Percentiles rank a stretch among this genome's conserved stretches.
phyloP scores from a whole-genome alignment of 2,888 invertebrate species.

The Conistra vaccinii region DNA sequence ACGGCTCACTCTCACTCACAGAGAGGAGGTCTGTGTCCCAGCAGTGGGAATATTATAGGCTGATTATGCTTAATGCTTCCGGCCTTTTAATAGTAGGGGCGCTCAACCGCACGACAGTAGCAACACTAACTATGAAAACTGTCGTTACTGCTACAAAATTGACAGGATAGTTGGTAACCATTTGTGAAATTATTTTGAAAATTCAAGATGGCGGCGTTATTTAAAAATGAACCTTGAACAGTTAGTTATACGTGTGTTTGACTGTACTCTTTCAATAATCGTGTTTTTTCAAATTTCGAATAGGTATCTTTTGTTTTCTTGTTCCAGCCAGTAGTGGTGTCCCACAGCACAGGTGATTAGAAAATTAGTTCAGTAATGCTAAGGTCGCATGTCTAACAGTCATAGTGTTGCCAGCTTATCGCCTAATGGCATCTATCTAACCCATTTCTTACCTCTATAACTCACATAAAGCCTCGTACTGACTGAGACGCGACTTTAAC shows the following conservation, averaged over 20 bases:
- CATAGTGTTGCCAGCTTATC: slow-evolving; percentile 50
- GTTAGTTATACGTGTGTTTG: too few relatives aligned
- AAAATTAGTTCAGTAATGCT: slow-evolving; percentile 34
- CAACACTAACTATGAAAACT: neutral
- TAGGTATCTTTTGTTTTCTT: neutral
- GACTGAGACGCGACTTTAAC: too few relatives aligned
- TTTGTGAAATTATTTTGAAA: too few relatives aligned
- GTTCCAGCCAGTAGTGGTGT: neutral
- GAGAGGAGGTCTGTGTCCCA: neutral
- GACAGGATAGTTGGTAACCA: too few relatives aligned
- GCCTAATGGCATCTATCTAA: slow-evolving; percentile 27
- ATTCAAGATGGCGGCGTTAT: too few relatives aligned
- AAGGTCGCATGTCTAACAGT: slow-evolving; percentile 31
- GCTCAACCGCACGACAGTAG: neutral
- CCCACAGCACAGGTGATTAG: slow-evolving; percentile 11
- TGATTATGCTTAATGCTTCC: neutral
- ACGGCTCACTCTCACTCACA: too few relatives aligned
- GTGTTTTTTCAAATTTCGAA: neutral
- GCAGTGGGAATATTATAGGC: neutral
- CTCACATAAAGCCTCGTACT: neutral
- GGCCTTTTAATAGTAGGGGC: neutral
- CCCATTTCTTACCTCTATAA: slow-evolving; percentile 41
- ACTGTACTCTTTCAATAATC: neutral
- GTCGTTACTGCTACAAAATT: neutral
- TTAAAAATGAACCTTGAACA: too few relatives aligned